These are phyloP conservation scores for Passer montanus DNA, from an alignment of 2,113 vertebrate genomes.

Conservation along the genomic window DNA sequence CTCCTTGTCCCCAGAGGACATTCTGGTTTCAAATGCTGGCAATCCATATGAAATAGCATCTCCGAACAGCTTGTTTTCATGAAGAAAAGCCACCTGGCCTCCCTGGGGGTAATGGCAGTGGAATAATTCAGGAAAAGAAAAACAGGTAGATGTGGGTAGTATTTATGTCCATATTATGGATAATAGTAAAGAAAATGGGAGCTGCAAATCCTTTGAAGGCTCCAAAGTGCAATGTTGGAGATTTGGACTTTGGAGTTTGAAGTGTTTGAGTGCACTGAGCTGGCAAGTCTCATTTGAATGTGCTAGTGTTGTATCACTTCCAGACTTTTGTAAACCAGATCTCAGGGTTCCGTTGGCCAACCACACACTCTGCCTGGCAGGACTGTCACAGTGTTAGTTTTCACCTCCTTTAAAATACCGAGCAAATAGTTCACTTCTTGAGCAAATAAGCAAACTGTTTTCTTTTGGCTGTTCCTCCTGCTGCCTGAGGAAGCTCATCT, in stretches of 20 bases:
- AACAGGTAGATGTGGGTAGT: not conserved
- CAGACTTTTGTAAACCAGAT: not conserved
- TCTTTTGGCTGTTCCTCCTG: not conserved
- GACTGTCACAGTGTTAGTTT: not conserved
- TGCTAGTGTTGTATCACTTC: not conserved
- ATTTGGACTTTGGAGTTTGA: not conserved
- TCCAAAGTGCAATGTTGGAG: not conserved
- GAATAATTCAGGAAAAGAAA: not conserved
- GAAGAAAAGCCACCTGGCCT: not conserved
- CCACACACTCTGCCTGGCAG: not conserved
- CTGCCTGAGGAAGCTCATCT: constrained; percentile 23
- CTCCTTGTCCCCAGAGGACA: not conserved
- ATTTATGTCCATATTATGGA: not conserved
- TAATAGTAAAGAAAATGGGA: not conserved
- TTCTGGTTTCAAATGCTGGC: not conserved
- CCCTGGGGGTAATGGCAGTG: not conserved
- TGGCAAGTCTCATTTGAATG: not conserved
- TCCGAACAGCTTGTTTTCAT: not conserved
- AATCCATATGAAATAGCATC: not conserved
- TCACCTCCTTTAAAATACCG: not conserved
- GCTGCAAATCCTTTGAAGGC: not conserved
- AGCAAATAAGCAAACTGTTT: constrained; percentile 9
- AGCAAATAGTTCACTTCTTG: constrained; percentile 31
- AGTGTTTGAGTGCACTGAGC: not conserved
- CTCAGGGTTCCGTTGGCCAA: not conserved